phyloP scores from a whole-genome alignment of 1,140 invertebrate species.

The Pseudoatta argentina region DNA sequence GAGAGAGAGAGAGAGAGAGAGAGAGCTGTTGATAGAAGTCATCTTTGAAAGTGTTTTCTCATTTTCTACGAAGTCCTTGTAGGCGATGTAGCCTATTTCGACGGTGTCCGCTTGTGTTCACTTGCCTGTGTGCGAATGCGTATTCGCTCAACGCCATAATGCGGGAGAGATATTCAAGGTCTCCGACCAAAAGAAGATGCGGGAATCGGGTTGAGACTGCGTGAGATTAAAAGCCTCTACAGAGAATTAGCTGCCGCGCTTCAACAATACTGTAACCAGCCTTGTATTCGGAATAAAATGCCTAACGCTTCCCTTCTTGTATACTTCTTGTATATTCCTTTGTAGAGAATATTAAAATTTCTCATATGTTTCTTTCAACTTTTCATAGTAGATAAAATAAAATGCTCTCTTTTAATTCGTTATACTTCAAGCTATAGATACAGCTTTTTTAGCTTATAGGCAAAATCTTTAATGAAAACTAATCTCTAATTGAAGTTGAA shows the following conservation, averaged over 20 bases:
- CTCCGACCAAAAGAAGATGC: slow-evolving; percentile 22
- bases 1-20: background rate
- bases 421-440: background rate
- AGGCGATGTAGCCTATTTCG: slow-evolving; percentile 27
- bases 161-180: slow-evolving; percentile 38
- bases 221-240: slow-evolving; percentile 36
- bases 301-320: background rate
- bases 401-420: background rate
- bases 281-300: slow-evolving; percentile 6
- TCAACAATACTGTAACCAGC: slow-evolving; percentile 1
- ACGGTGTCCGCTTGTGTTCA: background rate
- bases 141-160: slow-evolving; percentile 12
- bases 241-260: slow-evolving; percentile 29
- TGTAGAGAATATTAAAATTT: background rate
- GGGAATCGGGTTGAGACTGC: slow-evolving; percentile 23
- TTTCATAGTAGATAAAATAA: background rate
- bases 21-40: background rate
- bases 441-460: background rate
- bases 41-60: slow-evolving; percentile 20
- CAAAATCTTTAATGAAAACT: background rate
- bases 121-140: background rate
- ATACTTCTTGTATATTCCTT: background rate
- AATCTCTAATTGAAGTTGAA: background rate
- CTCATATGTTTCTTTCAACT: background rate
- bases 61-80: slow-evolving; percentile 33